Evolutionary conservation across 2,888 invertebrate genomes (phyloP).

Genomic region (Agrilus biguttatus): DNA sequence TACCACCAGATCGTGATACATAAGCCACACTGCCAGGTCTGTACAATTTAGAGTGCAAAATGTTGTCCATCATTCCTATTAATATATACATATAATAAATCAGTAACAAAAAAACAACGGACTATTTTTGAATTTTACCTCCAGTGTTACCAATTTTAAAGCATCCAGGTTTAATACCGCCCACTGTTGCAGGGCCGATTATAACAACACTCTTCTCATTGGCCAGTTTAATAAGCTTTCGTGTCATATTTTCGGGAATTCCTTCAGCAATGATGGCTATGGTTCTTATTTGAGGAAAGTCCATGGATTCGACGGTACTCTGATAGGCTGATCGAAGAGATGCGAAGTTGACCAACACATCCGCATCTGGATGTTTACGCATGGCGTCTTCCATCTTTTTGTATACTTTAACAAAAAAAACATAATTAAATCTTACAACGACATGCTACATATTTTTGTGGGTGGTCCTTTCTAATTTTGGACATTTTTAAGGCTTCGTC

Average conservation of each 20-base stretch:
- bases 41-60: slow-evolving; percentile 92
- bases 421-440: too few species aligned
- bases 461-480: too few species aligned
- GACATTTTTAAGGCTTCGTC: too few species aligned
- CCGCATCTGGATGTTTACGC: slow-evolving; percentile 85
- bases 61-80: slow-evolving; percentile 87
- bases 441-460: too few species aligned
- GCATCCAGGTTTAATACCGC: slow-evolving; percentile 96
- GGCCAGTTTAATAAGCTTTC: slow-evolving; percentile 78
- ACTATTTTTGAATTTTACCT: slow-evolving; percentile 34
- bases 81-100: background rate
- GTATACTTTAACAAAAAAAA: slow-evolving; percentile 44
- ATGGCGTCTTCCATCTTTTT: slow-evolving; percentile 96
- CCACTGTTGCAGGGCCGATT: slow-evolving; percentile 79
- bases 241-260: slow-evolving; percentile 96
- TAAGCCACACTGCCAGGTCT: slow-evolving; percentile 95
- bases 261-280: slow-evolving; percentile 99
- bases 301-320: slow-evolving; percentile 87
- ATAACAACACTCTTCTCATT: slow-evolving; percentile 49
- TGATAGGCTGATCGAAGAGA: slow-evolving; percentile 95
- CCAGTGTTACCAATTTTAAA: slow-evolving; percentile 99
- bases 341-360: slow-evolving; percentile 93
- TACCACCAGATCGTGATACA: slow-evolving; percentile 96
- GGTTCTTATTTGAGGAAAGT: slow-evolving; percentile 85
- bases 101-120: background rate